Percentiles rank a stretch among this genome's conserved stretches.
phyloP scores from a whole-genome alignment of 2,113 vertebrate genomes.

The Syngnathus scovelli region DNA sequence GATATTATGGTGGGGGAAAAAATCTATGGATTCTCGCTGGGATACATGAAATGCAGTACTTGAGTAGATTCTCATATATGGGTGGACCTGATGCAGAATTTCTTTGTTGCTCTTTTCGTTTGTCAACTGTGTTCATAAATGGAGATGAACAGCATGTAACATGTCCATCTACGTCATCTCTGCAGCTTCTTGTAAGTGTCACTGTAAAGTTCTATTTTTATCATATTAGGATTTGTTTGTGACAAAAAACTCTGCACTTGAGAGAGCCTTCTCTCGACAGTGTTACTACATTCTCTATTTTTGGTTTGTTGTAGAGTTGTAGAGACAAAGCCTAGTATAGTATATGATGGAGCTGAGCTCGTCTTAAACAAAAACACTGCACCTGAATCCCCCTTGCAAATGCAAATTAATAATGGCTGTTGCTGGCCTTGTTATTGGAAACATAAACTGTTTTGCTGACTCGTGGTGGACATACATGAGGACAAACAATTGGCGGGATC shows the following conservation, averaged over 20 bases:
- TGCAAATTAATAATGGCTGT: neutral
- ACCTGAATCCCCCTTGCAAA: neutral
- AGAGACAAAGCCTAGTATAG: constrained; percentile 1
- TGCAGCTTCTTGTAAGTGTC: constrained; percentile 49
- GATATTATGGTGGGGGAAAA: constrained; percentile 16
- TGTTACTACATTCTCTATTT: constrained; percentile 43
- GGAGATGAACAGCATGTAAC: constrained; percentile 25
- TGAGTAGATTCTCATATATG: constrained; percentile 8
- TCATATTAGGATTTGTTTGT: neutral
- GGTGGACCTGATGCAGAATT: constrained; percentile 17
- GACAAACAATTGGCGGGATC: too few relatives aligned
- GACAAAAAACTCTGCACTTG: constrained; percentile 18
- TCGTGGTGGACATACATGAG: too few relatives aligned
- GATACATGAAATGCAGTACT: constrained; percentile 15
- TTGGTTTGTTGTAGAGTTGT: constrained; percentile 18
- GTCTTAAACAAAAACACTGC: constrained; percentile 1
- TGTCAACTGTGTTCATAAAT: constrained; percentile 22
- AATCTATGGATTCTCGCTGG: neutral
- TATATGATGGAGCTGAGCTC: neutral
- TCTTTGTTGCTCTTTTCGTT: constrained; percentile 20
- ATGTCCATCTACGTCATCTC: constrained; percentile 51
- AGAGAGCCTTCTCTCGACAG: constrained; percentile 21
- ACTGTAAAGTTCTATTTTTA: neutral
- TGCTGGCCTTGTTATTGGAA: neutral
- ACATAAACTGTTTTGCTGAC: neutral